A percentile compares a stretch with the other conserved stretches of the same genome.
Evolutionary conservation across 2,888 invertebrate genomes (phyloP).

Genomic region (Perizoma flavofasciatum): DNA sequence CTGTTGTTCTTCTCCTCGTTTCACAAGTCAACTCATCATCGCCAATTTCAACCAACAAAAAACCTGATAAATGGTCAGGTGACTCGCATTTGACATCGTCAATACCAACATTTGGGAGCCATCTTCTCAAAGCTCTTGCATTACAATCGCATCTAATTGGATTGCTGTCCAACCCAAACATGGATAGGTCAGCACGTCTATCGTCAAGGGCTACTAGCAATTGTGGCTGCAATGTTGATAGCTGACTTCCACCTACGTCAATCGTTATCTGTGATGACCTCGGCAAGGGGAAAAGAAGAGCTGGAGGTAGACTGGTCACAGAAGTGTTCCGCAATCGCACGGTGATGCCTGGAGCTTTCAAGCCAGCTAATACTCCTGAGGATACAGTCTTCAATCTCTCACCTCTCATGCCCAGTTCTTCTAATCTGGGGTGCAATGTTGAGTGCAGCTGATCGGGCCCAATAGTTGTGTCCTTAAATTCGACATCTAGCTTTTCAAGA

Average conservation of each 20-base stretch:
- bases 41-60: conserved; percentile 88
- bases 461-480: conserved; percentile 92
- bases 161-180: conserved; percentile 90
- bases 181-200: conserved; percentile 88
- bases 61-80: conserved; percentile 88
- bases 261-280: conserved; percentile 91
- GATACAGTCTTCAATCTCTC: conserved; percentile 89
- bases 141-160: conserved; percentile 95
- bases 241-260: conserved; percentile 90
- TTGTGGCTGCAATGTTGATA: conserved; percentile 90
- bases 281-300: conserved; percentile 93
- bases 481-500: conserved; percentile 90
- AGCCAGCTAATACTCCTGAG: conserved; percentile 92
- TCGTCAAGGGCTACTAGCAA: conserved; percentile 92
- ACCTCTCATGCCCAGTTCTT: conserved; percentile 89
- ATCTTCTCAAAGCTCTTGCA: conserved; percentile 90
- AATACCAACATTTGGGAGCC: conserved; percentile 88
- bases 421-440: conserved; percentile 90
- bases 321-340: conserved; percentile 93
- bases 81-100: conserved; percentile 86
- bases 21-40: conserved; percentile 94
- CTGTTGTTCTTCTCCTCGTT: conserved; percentile 82
- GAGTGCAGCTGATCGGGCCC: conserved; percentile 92
- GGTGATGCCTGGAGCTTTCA: conserved; percentile 88
- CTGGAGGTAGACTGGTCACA: conserved; percentile 89